phyloP scores from a whole-genome alignment of 2,797 vertebrate species.

The Coendou prehensilis region DNA sequence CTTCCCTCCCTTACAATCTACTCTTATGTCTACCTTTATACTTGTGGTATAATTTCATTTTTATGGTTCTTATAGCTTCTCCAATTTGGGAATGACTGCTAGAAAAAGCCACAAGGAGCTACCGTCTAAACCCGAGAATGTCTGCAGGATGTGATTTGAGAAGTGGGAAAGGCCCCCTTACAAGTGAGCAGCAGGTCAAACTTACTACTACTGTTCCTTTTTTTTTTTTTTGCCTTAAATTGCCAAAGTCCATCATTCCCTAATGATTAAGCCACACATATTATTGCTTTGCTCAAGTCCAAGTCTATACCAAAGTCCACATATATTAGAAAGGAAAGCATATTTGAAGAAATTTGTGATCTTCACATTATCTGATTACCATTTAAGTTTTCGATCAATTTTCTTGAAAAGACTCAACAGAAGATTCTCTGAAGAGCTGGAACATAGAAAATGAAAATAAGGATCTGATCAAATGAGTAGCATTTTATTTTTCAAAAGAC shows the following conservation, averaged over 20 bases:
- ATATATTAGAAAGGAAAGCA: neutral
- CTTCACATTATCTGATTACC: neutral
- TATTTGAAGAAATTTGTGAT: constrained; percentile 26
- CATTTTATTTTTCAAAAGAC: constrained; percentile 24
- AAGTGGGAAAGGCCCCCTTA: neutral
- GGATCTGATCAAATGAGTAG: neutral
- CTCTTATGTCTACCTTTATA: neutral
- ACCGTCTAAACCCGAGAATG: neutral
- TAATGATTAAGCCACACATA: neutral
- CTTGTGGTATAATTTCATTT: constrained; percentile 6
- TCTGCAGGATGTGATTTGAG: neutral
- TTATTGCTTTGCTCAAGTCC: neutral
- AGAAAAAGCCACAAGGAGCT: neutral
- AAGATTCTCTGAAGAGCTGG: neutral
- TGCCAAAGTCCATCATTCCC: neutral
- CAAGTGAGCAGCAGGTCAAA: neutral
- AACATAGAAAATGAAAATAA: constrained; percentile 19
- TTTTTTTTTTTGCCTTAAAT: neutral
- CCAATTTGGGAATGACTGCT: neutral
- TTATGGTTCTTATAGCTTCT: neutral
- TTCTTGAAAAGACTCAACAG: constrained; percentile 25
- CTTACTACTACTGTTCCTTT: neutral
- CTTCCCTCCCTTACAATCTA: neutral
- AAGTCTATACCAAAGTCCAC: constrained; percentile 14
- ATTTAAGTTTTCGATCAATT: constrained; percentile 40